Percentiles rank a stretch among this genome's conserved stretches.
Conservation (phyloP, 2,113 vertebrate genomes). For the Stigmatopora nigra region DNA sequence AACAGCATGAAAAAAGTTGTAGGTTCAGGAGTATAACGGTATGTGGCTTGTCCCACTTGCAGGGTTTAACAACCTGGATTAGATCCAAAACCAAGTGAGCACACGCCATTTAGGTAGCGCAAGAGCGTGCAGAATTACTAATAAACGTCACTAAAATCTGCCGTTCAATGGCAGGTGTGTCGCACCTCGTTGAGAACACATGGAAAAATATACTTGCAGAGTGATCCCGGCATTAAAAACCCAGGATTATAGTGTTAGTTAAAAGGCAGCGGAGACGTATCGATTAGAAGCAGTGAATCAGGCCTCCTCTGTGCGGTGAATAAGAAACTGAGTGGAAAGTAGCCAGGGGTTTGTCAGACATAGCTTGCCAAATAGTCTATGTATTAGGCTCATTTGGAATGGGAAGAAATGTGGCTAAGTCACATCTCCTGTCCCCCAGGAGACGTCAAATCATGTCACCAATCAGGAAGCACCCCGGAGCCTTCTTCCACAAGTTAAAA, state of each 20-base stretch:
- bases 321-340: constrained; percentile 52
- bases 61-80: constrained; percentile 67
- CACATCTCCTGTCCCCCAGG: constrained; percentile 33
- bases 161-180: constrained; percentile 66
- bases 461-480: constrained; percentile 46
- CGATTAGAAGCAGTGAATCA: constrained; percentile 63
- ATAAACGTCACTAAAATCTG: constrained; percentile 67
- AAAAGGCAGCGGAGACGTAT: constrained; percentile 61
- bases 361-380: constrained; percentile 32
- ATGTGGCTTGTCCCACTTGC: constrained; percentile 56
- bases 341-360: constrained; percentile 44
- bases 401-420: constrained; percentile 46
- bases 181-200: constrained; percentile 53
- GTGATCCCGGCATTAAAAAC: constrained; percentile 49
- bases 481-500: constrained; percentile 56
- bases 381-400: constrained; percentile 44
- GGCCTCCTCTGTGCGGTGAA: constrained; percentile 49
- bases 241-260: constrained; percentile 56
- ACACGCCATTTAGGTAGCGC: constrained; percentile 57
- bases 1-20: constrained; percentile 44
- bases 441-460: constrained; percentile 49
- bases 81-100: constrained; percentile 50
- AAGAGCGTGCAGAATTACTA: constrained; percentile 53
- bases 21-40: constrained; percentile 41
- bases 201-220: constrained; percentile 55